phyloP scores from a whole-genome alignment of 2,888 invertebrate genomes.

The Melipona beecheii region DNA sequence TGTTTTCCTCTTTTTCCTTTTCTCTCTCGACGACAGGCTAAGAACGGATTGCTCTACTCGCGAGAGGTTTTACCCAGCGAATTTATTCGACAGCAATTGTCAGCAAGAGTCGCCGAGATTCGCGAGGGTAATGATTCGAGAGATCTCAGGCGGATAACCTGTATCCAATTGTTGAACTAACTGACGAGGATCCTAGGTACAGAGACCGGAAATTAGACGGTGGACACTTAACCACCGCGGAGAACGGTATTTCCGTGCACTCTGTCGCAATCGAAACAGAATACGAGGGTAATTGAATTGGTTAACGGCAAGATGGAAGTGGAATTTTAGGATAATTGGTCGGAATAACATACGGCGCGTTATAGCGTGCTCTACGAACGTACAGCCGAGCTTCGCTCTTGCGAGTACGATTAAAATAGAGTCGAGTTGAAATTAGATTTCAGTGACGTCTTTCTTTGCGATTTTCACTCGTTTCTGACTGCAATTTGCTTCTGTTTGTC shows the following conservation, averaged over 20 bases:
- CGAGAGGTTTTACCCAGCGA: not conserved
- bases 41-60: not conserved
- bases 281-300: slow-evolving; percentile 41
- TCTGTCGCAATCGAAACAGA: slow-evolving; percentile 38
- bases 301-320: slow-evolving; percentile 14
- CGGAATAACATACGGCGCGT: not conserved
- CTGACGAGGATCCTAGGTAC: slow-evolving; percentile 24
- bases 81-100: not conserved
- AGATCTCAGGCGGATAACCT: not conserved
- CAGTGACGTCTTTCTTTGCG: too few relatives aligned
- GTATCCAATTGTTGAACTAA: slow-evolving; percentile 31
- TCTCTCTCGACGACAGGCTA: not conserved
- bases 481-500: not conserved
- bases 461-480: too few relatives aligned
- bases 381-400: not conserved
- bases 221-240: slow-evolving; percentile 32
- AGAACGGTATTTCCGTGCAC: slow-evolving; percentile 37
- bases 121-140: not conserved
- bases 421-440: too few relatives aligned
- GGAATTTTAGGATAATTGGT: slow-evolving; percentile 19
- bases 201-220: slow-evolving; percentile 41
- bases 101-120: not conserved
- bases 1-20: not conserved
- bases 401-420: not conserved
- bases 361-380: not conserved